A percentile compares a stretch with the other conserved stretches of the same genome.
phyloP scores from a whole-genome alignment of 2,888 invertebrate species.

The Brassicogethes aeneus region DNA sequence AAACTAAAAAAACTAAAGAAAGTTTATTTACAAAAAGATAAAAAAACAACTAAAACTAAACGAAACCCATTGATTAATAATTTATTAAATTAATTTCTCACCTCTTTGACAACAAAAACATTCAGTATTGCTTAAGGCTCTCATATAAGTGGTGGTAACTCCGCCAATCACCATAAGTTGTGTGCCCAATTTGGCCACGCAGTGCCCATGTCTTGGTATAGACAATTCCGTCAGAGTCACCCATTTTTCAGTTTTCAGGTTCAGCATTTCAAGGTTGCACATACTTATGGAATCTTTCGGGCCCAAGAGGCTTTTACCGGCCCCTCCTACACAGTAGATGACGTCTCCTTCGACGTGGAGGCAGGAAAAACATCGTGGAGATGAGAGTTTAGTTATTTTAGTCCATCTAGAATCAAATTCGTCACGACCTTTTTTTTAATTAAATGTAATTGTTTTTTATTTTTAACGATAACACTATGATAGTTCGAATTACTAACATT shows the following conservation, averaged over 20 bases:
- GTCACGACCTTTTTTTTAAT: too few relatives aligned
- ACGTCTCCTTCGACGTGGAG: background rate
- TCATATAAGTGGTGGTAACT: constrained; percentile 55
- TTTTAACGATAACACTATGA: too few relatives aligned
- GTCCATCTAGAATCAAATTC: constrained; percentile 45
- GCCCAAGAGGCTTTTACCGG: constrained; percentile 2
- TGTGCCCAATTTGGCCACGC: constrained; percentile 53
- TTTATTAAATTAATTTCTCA: too few relatives aligned
- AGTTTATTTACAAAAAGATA: background rate
- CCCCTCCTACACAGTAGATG: background rate
- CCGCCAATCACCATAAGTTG: constrained; percentile 59
- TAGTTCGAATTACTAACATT: too few relatives aligned
- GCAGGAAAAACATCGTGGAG: constrained; percentile 45
- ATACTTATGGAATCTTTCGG: constrained; percentile 49
- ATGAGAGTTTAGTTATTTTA: constrained; percentile 45
- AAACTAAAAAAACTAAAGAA: background rate
- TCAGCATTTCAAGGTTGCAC: constrained; percentile 52
- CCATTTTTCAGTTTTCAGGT: constrained; percentile 49
- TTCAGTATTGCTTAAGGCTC: constrained; percentile 56
- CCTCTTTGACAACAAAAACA: constrained; percentile 54
- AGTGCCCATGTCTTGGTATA: constrained; percentile 57
- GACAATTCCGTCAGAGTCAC: constrained; percentile 51
- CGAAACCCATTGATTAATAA: too few relatives aligned
- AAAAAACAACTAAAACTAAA: too few relatives aligned
- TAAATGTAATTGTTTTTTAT: too few relatives aligned